Evolutionary conservation across 2,888 invertebrate species (phyloP).

Genomic region (Megamerina dolium): DNA sequence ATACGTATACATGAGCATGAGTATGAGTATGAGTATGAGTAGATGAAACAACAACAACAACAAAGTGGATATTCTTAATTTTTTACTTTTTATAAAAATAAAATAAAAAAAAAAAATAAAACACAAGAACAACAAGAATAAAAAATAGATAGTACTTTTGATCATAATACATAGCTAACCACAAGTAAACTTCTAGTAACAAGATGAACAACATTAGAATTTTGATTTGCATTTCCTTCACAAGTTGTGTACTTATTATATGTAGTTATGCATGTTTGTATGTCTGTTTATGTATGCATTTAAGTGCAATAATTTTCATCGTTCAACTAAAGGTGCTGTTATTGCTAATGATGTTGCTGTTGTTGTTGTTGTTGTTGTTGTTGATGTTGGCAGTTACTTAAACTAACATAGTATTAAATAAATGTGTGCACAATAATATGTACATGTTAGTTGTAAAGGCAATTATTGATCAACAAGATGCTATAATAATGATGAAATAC

Average conservation of each 20-base stretch:
- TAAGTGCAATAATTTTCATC: not conserved
- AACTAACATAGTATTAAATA: conserved; percentile 35
- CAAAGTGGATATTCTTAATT: too few relatives aligned
- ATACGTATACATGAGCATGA: too few relatives aligned
- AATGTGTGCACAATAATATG: too few relatives aligned
- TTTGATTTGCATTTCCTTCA: conserved; percentile 45
- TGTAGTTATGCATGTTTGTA: too few relatives aligned
- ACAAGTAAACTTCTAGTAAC: too few relatives aligned
- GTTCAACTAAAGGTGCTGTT: not conserved
- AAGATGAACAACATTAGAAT: conserved; percentile 43
- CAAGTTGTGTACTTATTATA: too few relatives aligned
- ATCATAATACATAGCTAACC: too few relatives aligned
- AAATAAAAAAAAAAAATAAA: not conserved
- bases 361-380: conserved; percentile 6
- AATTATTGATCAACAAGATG: conserved; percentile 48
- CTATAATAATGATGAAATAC: conserved; percentile 32
- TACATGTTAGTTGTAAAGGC: conserved; percentile 41
- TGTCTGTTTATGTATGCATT: too few relatives aligned
- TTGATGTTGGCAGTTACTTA: conserved; percentile 9
- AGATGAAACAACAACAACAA: conserved; percentile 12
- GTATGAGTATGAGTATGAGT: too few relatives aligned
- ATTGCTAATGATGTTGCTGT: not conserved
- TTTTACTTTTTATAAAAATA: too few relatives aligned
- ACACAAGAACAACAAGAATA: not conserved
- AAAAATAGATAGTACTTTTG: too few relatives aligned